A percentile compares a stretch with the other conserved stretches of the same genome.
phyloP scores from a whole-genome alignment of 2,113 vertebrate genomes.

The Hemicordylus capensis region DNA sequence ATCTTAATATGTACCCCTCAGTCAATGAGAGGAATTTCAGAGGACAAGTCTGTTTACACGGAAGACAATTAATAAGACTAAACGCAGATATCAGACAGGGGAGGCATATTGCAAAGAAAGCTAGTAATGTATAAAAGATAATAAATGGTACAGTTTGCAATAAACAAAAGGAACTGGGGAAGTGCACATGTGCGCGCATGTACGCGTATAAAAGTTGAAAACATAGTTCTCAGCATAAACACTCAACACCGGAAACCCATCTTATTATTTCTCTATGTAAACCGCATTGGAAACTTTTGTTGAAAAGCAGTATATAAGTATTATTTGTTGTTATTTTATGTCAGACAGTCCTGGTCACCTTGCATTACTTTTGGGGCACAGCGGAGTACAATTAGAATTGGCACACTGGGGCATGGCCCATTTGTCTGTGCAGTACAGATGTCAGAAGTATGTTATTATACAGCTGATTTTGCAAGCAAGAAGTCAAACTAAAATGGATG shows the following conservation, averaged over 20 bases:
- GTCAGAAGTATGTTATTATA: neutral
- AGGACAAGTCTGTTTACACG: neutral
- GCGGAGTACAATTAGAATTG: neutral
- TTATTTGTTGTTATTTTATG: neutral
- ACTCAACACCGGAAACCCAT: neutral
- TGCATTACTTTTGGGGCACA: neutral
- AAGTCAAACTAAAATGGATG: neutral
- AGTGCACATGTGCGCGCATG: neutral
- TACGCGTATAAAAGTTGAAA: neutral
- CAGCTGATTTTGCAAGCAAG: neutral
- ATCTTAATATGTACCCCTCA: neutral
- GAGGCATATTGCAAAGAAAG: neutral
- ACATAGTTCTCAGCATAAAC: neutral
- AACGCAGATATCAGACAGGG: neutral
- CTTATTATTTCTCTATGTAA: too few species aligned
- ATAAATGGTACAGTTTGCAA: neutral
- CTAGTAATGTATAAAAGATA: neutral
- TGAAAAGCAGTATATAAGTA: too few species aligned
- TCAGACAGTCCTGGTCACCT: neutral
- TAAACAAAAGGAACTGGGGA: neutral
- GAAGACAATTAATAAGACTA: neutral
- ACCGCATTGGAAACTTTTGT: too few species aligned
- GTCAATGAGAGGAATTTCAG: neutral
- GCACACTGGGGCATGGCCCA: neutral
- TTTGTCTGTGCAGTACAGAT: neutral